A percentile compares a stretch with the other conserved stretches of the same genome.
phyloP scores from a whole-genome alignment of 2,797 vertebrate genomes.

The Denticeps clupeoides region DNA sequence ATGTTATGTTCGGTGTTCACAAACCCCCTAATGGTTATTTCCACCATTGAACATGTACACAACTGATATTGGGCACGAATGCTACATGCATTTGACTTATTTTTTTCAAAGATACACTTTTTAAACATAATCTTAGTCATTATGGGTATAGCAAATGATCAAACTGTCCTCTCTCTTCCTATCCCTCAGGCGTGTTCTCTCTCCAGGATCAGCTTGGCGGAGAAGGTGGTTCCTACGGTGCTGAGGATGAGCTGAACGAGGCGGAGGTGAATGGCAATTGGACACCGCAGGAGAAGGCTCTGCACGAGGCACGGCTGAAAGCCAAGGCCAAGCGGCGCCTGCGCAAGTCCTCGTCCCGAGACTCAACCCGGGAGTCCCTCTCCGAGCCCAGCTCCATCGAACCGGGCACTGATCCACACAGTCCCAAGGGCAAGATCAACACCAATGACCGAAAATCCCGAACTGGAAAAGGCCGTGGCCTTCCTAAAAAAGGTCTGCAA shows the following conservation, averaged over 20 bases:
- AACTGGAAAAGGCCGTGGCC: constrained; percentile 71
- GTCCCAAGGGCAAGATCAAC: constrained; percentile 58
- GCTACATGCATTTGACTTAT: too few relatives aligned
- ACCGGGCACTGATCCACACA: constrained; percentile 49
- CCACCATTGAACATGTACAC: too few relatives aligned
- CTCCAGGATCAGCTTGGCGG: constrained; percentile 21
- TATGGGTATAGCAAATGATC: too few relatives aligned
- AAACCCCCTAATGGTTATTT: too few relatives aligned
- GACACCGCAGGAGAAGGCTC: constrained; percentile 74
- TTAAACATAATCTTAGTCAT: too few relatives aligned
- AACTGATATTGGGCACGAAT: too few relatives aligned
- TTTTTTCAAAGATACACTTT: too few relatives aligned
- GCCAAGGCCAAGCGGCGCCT: constrained; percentile 72
- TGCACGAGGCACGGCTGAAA: constrained; percentile 71
- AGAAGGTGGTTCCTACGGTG: constrained; percentile 34
- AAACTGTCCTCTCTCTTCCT: not conserved
- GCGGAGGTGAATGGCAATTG: constrained; percentile 60
- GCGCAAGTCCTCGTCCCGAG: constrained; percentile 68
- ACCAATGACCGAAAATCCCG: constrained; percentile 69
- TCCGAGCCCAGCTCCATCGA: constrained; percentile 54
- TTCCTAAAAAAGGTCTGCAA: constrained; percentile 77
- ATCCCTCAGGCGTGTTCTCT: constrained; percentile 40
- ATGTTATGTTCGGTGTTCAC: too few relatives aligned
- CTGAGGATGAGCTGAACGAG: constrained; percentile 50
- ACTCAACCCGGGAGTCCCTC: constrained; percentile 63